A percentile compares a stretch with the other conserved stretches of the same genome.
These are phyloP conservation scores for Cantharis flavilabris DNA, from an alignment of 2,888 invertebrate species.

Conservation along the genomic window DNA sequence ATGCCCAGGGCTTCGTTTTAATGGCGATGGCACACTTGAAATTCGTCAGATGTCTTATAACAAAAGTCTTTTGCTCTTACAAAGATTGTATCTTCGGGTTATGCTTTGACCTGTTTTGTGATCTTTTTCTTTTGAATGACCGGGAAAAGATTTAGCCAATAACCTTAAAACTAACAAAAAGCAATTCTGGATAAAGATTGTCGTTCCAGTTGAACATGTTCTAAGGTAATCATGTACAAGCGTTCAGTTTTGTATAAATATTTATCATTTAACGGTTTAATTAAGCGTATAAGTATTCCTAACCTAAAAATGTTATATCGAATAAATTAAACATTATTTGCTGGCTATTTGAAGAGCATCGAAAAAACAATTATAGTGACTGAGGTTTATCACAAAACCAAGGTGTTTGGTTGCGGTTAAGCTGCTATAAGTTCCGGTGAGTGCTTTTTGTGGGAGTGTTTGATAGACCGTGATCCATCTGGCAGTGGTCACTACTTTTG, in stretches of 20 bases:
- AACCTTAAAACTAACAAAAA: background rate
- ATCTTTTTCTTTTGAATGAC: conserved; percentile 14
- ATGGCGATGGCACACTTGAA: conserved; percentile 48
- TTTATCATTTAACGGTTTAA: background rate
- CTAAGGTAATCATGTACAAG: background rate
- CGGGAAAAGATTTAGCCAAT: conserved; percentile 18
- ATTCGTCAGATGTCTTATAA: conserved; percentile 46
- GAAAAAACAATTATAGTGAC: conserved; percentile 1
- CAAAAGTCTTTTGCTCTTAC: conserved; percentile 35
- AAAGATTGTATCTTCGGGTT: conserved; percentile 33
- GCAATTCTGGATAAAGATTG: background rate
- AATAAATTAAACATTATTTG: background rate
- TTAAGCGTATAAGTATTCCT: background rate
- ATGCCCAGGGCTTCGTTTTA: conserved; percentile 50
- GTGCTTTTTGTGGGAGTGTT: conserved; percentile 29
- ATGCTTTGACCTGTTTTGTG: conserved; percentile 16
- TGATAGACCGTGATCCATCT: conserved; percentile 30
- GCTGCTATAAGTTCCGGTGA: conserved; percentile 24
- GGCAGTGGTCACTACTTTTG: conserved; percentile 10
- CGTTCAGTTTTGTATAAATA: background rate
- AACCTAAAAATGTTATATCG: background rate
- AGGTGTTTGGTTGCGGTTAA: conserved; percentile 29
- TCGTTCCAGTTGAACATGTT: background rate
- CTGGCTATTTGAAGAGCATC: background rate
- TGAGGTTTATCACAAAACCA: conserved; percentile 17